Base-by-base conservation (phyloP, 2,888 invertebrate species). In the Plusia festucae region DNA sequence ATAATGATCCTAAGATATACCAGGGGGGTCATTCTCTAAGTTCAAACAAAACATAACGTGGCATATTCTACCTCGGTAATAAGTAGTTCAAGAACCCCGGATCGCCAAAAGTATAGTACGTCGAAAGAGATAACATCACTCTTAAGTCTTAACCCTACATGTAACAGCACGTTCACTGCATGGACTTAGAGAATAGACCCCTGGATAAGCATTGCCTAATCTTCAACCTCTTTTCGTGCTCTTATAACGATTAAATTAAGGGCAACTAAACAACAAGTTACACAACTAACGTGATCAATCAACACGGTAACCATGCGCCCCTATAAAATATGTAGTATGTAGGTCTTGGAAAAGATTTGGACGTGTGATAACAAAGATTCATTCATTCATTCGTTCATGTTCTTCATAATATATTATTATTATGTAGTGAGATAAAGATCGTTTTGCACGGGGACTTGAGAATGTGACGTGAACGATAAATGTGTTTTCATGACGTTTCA, bases 281-380 rank as follows among this genome's bases (percentile, higher is more conserved):
- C 15, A 34, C 40, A 40, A 34, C 15, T 30, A 8, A 9, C 40
- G n/a, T n/a, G 40, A 40, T 40, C n/a, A 40, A 40, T 40, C 40
- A 40, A 40, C 34, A 34, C n/a, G 40, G n/a, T 13, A n/a, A 40
- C 40, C 30, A 30, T 40, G n/a, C 40, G 40, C 40, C 40, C 40
- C 40, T 49, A 49, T 49, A 8, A 18, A 49, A 20, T 20, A 49
- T 49, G 46, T 49, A 49, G 46, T 20, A 49, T 49, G 46, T 49
- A 49, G 46, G 46, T 49, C 46, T 49, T 49, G 46, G 20, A 18
- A 20, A 60, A 22, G 27, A 16, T 30, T 34, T 13, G 15, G 15
- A 22, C 51, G 59, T 59, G 55, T 64, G 70, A 68, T 70, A 66
- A 64, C 60, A 34, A 55, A 53, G 59, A 57, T 18, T 27, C 27